phyloP scores from a whole-genome alignment of 2,113 vertebrate genomes.

The Apodemus speciosus region DNA sequence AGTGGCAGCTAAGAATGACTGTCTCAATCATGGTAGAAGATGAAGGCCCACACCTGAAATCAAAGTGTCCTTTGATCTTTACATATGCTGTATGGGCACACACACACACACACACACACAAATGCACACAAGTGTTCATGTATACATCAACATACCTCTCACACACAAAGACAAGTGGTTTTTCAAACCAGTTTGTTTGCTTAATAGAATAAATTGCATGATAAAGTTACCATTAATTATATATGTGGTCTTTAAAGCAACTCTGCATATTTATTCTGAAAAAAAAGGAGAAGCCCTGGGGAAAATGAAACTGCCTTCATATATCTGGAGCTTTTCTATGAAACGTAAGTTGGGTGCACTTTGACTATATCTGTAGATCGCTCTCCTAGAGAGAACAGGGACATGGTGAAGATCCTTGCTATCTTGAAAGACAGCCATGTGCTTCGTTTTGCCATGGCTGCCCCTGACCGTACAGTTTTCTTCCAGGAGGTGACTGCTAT shows the following conservation, averaged over 20 bases:
- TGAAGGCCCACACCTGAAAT: neutral
- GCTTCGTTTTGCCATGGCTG: neutral
- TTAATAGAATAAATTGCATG: neutral
- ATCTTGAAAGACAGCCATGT: neutral
- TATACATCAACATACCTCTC: neutral
- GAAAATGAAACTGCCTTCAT: neutral
- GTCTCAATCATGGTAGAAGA: neutral
- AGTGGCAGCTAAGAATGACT: neutral
- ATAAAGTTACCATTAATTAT: neutral
- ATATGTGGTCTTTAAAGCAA: constrained; percentile 9
- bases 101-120: neutral
- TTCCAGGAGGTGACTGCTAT: constrained; percentile 80
- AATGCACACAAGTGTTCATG: neutral
- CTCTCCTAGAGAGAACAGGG: neutral
- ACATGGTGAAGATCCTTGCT: neutral
- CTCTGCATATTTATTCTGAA: neutral
- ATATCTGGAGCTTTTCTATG: neutral
- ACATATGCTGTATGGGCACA: neutral
- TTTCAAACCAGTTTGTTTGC: constrained; percentile 31
- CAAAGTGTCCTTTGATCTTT: no score
- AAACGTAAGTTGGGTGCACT: constrained; percentile 17
- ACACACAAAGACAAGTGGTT: neutral
- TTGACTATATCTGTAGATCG: neutral
- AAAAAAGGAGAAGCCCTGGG: neutral
- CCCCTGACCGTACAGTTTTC: constrained; percentile 47